Conservation (phyloP, 2,113 vertebrate genomes). For the Eurystomus gularis region DNA sequence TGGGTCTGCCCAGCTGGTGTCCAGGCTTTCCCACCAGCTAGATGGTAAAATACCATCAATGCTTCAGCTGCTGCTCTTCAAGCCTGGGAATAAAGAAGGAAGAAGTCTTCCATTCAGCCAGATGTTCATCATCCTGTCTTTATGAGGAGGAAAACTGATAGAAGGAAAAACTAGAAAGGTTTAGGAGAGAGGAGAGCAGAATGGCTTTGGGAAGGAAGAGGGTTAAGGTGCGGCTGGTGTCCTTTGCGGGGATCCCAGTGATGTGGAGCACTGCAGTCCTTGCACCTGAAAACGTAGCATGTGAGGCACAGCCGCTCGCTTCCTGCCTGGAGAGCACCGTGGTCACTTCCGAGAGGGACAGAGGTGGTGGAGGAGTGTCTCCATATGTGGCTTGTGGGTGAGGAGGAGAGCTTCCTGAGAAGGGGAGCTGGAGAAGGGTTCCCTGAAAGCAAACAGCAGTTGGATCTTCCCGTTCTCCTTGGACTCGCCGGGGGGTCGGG, state of each 20-base stretch:
- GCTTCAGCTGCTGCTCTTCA: background rate
- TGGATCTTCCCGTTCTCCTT: background rate
- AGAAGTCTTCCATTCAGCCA: background rate
- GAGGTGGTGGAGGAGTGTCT: background rate
- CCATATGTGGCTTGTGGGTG: too few species aligned
- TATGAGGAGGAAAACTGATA: background rate
- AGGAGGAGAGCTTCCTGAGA: background rate
- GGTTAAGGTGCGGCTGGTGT: background rate
- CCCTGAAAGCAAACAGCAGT: background rate
- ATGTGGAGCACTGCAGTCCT: accelerated
- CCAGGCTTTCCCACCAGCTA: background rate
- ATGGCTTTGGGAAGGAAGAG: background rate
- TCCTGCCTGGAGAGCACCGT: accelerated
- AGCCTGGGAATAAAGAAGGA: background rate
- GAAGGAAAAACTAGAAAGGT: background rate
- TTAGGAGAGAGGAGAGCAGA: background rate
- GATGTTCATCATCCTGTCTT: background rate
- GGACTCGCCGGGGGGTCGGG: background rate
- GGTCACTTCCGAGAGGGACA: background rate
- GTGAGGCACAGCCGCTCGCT: background rate
- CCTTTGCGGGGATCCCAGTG: accelerated
- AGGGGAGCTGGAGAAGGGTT: background rate
- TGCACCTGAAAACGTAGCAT: accelerated
- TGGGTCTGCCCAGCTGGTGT: background rate
- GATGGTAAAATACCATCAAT: accelerated